Evolutionary conservation across 2,888 invertebrate species (phyloP).

Genomic region (Mesodorylaimus sp.): DNA sequence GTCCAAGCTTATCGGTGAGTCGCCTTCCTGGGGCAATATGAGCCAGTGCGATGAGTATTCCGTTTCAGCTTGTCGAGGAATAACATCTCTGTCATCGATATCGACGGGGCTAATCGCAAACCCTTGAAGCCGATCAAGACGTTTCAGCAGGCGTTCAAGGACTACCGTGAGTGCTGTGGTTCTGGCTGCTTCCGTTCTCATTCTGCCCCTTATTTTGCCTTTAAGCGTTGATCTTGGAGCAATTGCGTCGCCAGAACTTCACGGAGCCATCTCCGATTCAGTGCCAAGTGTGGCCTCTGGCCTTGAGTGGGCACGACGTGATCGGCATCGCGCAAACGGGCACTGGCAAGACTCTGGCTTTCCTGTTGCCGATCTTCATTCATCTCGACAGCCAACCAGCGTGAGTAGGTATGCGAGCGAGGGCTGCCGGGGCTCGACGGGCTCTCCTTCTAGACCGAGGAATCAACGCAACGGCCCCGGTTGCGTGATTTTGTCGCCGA

Average conservation of each 20-base stretch:
- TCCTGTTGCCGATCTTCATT: conserved; percentile 71
- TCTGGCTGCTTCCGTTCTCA: neutral
- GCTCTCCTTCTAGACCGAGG: conserved; percentile 4
- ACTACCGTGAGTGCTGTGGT: too few species aligned
- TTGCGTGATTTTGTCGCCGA: conserved; percentile 72
- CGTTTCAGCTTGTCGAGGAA: conserved; percentile 28
- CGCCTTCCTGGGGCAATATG: too few species aligned
- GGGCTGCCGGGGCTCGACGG: neutral
- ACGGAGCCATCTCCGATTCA: conserved; percentile 63
- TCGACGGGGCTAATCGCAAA: conserved; percentile 20
- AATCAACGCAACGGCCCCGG: conserved; percentile 47
- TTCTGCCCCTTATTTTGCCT: conserved; percentile 13
- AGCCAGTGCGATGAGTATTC: neutral
- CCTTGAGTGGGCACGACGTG: conserved; percentile 66
- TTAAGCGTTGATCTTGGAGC: conserved; percentile 52
- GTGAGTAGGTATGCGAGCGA: conserved; percentile 13
- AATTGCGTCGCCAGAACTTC: conserved; percentile 63
- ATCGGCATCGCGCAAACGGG: conserved; percentile 91
- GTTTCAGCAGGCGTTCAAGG: conserved; percentile 61
- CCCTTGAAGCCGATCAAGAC: conserved; percentile 57
- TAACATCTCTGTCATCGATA: conserved; percentile 45
- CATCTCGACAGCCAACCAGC: conserved; percentile 65
- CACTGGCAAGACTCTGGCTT: conserved; percentile 62
- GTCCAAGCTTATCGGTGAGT: conserved; percentile 42
- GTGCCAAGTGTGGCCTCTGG: conserved; percentile 75